phyloP scores from a whole-genome alignment of 2,797 vertebrate species.

The Psittacula derbiana region DNA sequence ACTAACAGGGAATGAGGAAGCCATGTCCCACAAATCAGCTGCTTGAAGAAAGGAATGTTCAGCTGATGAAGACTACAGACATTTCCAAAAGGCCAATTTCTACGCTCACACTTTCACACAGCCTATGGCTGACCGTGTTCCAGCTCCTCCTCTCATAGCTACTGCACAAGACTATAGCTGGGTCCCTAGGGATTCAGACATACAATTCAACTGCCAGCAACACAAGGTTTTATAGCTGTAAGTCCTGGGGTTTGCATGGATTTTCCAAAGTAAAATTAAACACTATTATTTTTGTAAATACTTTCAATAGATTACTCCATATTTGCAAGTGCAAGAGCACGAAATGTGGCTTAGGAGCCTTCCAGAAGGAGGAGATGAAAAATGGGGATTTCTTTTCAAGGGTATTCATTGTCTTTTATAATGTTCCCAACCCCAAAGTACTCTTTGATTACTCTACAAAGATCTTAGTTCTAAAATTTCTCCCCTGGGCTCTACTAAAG shows the following conservation, averaged over 20 bases:
- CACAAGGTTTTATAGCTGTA: background rate
- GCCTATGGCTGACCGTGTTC: background rate
- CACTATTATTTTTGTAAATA: background rate
- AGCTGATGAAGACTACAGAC: slow-evolving; percentile 46
- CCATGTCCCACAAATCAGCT: background rate
- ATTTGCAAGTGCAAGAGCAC: background rate
- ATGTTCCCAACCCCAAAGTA: background rate
- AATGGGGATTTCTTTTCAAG: background rate
- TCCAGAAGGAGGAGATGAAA: background rate
- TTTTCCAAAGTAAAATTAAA: slow-evolving; percentile 41
- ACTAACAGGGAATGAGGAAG: background rate
- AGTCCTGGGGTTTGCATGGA: background rate
- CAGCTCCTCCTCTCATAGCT: background rate
- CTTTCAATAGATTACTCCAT: background rate
- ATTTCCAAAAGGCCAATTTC: slow-evolving; percentile 18
- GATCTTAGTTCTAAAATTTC: background rate
- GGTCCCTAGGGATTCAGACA: background rate
- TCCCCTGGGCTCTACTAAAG: background rate
- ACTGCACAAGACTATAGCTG: background rate
- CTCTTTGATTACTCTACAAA: slow-evolving; percentile 19
- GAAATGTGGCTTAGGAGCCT: background rate
- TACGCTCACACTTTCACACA: background rate
- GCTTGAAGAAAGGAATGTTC: slow-evolving; percentile 11
- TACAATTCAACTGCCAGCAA: background rate
- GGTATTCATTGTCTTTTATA: background rate